Conservation (phyloP, 2,888 invertebrate species). For the Unio pictorum region DNA sequence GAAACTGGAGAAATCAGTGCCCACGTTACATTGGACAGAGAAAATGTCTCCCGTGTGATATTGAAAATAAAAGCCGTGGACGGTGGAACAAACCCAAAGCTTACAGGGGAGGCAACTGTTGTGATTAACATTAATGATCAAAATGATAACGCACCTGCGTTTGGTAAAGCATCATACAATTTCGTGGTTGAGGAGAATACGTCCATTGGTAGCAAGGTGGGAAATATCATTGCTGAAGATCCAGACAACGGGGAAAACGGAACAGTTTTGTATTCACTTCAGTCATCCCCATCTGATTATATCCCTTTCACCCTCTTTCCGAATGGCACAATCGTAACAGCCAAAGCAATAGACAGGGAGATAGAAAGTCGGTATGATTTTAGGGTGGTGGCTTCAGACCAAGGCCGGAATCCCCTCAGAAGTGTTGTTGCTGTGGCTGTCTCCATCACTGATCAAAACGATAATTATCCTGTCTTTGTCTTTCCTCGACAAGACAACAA, state of each 20-base stretch:
- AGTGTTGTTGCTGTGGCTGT: constrained; percentile 34
- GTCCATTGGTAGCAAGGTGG: constrained; percentile 55
- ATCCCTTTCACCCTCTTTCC: constrained; percentile 31
- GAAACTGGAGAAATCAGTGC: constrained; percentile 34
- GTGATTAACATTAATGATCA: constrained; percentile 85
- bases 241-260: constrained; percentile 23
- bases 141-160: constrained; percentile 93
- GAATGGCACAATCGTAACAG: constrained; percentile 31
- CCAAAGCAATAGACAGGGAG: constrained; percentile 34
- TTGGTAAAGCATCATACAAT: constrained; percentile 90
- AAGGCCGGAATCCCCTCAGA: constrained; percentile 23
- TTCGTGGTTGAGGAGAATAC: constrained; percentile 73
- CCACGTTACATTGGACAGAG: constrained; percentile 29
- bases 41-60: constrained; percentile 14
- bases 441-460: constrained; percentile 40
- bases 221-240: constrained; percentile 64
- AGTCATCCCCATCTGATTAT: constrained; percentile 2
- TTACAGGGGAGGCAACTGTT: constrained; percentile 87
- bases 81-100: constrained; percentile 89
- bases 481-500: constrained; percentile 43
- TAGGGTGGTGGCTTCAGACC: constrained; percentile 32
- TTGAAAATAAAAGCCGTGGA: constrained; percentile 73
- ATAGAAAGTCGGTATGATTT: constrained; percentile 24
- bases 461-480: constrained; percentile 36
- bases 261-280: constrained; percentile 14